Base-by-base conservation (phyloP, 2,888 invertebrate species). In the Aphidoletes aphidimyza region DNA sequence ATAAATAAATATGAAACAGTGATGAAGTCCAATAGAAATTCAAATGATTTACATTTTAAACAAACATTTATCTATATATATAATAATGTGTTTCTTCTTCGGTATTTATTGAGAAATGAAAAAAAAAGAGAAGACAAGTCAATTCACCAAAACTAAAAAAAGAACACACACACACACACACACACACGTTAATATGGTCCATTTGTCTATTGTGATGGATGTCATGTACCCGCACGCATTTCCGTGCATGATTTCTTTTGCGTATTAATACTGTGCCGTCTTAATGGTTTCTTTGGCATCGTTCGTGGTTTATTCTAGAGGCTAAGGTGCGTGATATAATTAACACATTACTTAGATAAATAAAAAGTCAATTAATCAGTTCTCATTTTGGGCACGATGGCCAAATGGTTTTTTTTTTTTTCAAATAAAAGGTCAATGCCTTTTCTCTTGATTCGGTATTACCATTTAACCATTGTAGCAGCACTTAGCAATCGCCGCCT, bases 11-110 rank as follows among this genome's bases (percentile, higher is more conserved):
- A 69, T 30, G 36, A 37, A 81, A 81, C n/a, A 22, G 14, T 37
- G 36, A 81, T 81, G 81, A 81, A 81, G n/a, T 81, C 11, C 81
- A 81, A 81, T 81, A 37, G n/a, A 81, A 81, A 81, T 81, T 81
- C 81, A 81, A 81, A 81, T 37, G 81, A 81, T 81, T 81, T 81
- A 37, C 19, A 1, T 81, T 81, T 81, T 81, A 81, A 81, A 81
- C 37, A 81, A 81, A 81, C 37, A 37, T 78, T 81, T n/a, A n/a
- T n/a, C n/a, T n/a, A n/a, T n/a, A n/a, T n/a, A n/a, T n/a, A n/a
- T n/a, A n/a, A n/a, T n/a, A n/a, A n/a, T n/a, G n/a, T n/a, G n/a
- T n/a, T n/a, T n/a, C n/a, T n/a, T n/a, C n/a, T n/a, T 37, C 54
- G 54, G n/a, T 37, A 81, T 37, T 81, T 81, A 37, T 37, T 37